Conservation (phyloP, 2,797 vertebrate genomes). For the Anolis apletophallus region DNA sequence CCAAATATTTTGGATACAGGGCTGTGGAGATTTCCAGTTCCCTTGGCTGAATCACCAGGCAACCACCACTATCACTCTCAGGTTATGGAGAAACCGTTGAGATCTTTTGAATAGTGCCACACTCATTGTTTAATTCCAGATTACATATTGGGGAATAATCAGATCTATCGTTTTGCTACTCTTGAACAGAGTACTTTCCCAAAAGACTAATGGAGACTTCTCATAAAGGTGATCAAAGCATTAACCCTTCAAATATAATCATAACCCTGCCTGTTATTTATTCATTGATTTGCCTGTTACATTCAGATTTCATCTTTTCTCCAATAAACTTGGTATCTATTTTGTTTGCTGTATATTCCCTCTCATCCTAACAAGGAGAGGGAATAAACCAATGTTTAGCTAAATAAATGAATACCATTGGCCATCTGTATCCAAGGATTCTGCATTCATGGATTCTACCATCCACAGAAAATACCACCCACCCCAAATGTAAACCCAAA, state of each 20-base stretch:
- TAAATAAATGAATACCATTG: no score
- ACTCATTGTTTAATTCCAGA: not conserved
- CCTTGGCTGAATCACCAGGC: constrained; percentile 37
- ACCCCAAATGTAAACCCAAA: no score
- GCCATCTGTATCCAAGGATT: no score
- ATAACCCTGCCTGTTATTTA: not conserved
- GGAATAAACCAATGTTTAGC: no score
- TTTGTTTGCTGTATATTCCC: no score
- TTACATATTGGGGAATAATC: not conserved
- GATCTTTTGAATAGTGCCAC: not conserved
- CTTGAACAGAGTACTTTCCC: not conserved
- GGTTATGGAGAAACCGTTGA: not conserved
- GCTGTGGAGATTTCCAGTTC: constrained; percentile 37
- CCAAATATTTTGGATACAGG: constrained; percentile 20
- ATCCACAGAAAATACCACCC: no score
- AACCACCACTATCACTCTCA: constrained; percentile 1
- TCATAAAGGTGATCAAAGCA: not conserved
- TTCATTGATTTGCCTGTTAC: not conserved
- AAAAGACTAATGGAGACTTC: not conserved
- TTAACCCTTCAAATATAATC: not conserved
- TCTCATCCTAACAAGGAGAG: no score
- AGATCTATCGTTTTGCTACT: not conserved
- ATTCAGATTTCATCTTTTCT: not conserved
- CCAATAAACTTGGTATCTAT: not conserved
- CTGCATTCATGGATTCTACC: no score